Evolutionary conservation across 2,113 vertebrate genomes (phyloP), one percentile per base, ranked within the genome.

Genomic region (Dipodomys spectabilis): DNA sequence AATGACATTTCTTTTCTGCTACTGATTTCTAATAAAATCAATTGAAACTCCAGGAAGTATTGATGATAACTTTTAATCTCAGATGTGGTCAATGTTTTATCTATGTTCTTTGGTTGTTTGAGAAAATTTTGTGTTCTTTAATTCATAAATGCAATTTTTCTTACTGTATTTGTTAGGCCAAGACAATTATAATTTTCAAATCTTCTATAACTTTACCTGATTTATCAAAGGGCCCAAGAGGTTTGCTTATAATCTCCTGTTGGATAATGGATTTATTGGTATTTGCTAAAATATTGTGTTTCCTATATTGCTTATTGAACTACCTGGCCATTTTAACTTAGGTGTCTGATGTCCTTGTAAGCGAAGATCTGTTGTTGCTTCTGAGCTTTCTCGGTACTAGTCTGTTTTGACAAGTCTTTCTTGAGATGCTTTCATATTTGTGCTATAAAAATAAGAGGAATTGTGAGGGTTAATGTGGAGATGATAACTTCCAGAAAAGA

Each of bases 21-120:
- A 49, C 13, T 93, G 22, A 64, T 82, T 89, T 90, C 49, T 92
- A 44, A 57, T 65, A 83, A 86, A 89, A 39, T 83, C 15, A 92
- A 72, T 39, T 77, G 78, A 64, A 82, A 1, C 65, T 1, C 49
- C 6, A 86, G 27, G 49, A 53, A 92, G 82, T 9, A 57, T 28
- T 82, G 20, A 32, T 75, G 11, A 23, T 82, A 91, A 69, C 6
- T n/a, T 25, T 74, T 49, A 7, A 71, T 71, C 28, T 88, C 82
- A 9, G 86, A 78, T 73, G 10, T 80, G 6, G 12, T 60, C 49
- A 94, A 23, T 88, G 53, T 85, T 93, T 85, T 93, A 7, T 23
- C 27, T 67, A 10, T 88, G 0, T 82, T 89, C 2, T 62, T 57
- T 85, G 32, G 32, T 53, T 93, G 49, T 49, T 49, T 49, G 53